Evolutionary conservation across 1,140 invertebrate genomes (phyloP), one percentile per base, ranked within the genome.

Genomic region (Helicoverpa zea): DNA sequence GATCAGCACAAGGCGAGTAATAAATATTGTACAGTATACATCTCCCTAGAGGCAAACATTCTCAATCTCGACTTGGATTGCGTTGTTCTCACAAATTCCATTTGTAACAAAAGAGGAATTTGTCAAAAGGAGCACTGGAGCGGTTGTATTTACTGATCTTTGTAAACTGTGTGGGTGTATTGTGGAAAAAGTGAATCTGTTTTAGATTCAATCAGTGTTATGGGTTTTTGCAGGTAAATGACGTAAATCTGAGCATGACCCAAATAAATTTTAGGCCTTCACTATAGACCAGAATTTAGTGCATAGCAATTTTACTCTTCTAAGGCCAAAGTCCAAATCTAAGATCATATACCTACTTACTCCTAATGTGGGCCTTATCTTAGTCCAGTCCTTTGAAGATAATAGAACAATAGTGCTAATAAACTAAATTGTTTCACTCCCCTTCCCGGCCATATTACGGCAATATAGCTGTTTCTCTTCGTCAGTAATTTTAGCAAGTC

Each of bases 1-100:
- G 52, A 54, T 77, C 43, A 66, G 9, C 23, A 64, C 43, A 12
- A 56, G 52, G 30, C 63, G 29, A 79, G 72, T 80, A 80, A 84
- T 83, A 86, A 86, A 84, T 86, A 86, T 84, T 86, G 80, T 79
- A 83, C 81, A 77, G 35, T 43, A 9, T 43, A 43, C 35, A 51
- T 35, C 51, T 72, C 64, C 83, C 83, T 47, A 5, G 30, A 61
- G 80, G 43, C 58, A 18, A 49, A 30, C 52, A 51, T 51, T 78
- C 70, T 76, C 81, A 83, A 85, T 85, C 79, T 80, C 66, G 80
- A 35, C 18, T 63, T 11, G 63, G 81, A 83, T 85, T 83, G 79
- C 78, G 56, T 80, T 81, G 81, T 83, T 80, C 73, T 68, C 64
- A 58, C 72, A 29, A 52, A 80, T 73, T 70, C 72, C 76, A 59